phyloP scores from a whole-genome alignment of 92 coral and sea anemone genomes.

The Desmophyllum pertusum region DNA sequence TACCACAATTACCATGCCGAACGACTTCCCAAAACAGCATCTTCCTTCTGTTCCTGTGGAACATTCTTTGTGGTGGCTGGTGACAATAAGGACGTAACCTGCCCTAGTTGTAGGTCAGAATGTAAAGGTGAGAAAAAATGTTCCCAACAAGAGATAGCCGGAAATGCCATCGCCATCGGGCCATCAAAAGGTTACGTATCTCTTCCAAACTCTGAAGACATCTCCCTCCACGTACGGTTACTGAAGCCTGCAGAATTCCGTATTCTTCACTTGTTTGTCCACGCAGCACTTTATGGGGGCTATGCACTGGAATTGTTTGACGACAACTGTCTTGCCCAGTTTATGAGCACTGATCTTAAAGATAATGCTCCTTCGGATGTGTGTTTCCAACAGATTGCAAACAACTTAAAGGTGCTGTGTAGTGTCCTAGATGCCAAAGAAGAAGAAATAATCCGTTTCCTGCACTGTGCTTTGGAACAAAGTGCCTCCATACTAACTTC shows the following conservation, averaged over 20 bases:
- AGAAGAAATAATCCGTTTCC: slow-evolving; percentile 62
- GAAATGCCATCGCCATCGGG: not conserved
- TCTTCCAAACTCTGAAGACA: slow-evolving; percentile 9
- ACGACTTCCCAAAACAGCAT: not conserved
- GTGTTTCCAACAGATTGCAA: slow-evolving; percentile 70
- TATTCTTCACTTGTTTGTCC: slow-evolving; percentile 80
- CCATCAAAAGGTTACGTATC: slow-evolving; percentile 44
- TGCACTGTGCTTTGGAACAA: slow-evolving; percentile 71
- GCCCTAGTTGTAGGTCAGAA: slow-evolving; percentile 53
- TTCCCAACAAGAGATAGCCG: not conserved
- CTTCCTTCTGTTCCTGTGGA: slow-evolving; percentile 60
- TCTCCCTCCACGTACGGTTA: slow-evolving; percentile 47
- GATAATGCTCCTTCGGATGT: not conserved
- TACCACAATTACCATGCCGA: slow-evolving; percentile 30
- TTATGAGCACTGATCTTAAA: slow-evolving; percentile 25
- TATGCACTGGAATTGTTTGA: slow-evolving; percentile 58
- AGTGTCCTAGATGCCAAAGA: slow-evolving; percentile 66
- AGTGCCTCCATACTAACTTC: slow-evolving; percentile 54
- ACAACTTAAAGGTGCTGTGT: slow-evolving; percentile 65
- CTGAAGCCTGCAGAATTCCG: slow-evolving; percentile 84
- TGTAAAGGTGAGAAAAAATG: not conserved
- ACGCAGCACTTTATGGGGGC: slow-evolving; percentile 82
- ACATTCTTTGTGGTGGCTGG: slow-evolving; percentile 28
- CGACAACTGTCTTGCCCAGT: slow-evolving; percentile 45
- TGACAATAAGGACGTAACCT: not conserved